Evolutionary conservation across 92 coral and sea anemone species (phyloP), one percentile per base, ranked within the genome.

Genomic region (Parazoanthus atlanticus): DNA sequence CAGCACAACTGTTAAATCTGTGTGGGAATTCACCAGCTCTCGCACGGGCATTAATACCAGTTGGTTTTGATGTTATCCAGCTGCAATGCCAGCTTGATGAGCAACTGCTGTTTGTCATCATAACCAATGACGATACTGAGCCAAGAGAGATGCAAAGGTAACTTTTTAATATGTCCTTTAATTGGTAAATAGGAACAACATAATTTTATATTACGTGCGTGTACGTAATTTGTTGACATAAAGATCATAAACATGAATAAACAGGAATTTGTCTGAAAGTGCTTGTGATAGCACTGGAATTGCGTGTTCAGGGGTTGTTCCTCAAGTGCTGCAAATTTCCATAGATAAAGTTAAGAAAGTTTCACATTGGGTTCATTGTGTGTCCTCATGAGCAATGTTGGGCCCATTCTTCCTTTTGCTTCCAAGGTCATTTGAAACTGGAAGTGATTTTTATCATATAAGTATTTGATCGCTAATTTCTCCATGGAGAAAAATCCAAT

Each of bases 21-120:
- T 73, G 77, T 73, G 77, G 33, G 77, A 41, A 23, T 15, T 73
- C 77, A 73, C 77, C 77, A 0, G 71, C 71, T 65, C 77, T 73
- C 38, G 13, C 77, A 7, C 36, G 36, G 0, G 21, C 77, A 28
- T 1, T 73, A 41, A 28, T 73, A 32, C 77, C 77, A 73, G 77
- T 73, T 28, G 36, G 19, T 28, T 73, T 73, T 30, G 33, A 28
- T 28, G 38, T 28, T 19, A 32, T 32, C 33, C 33, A 32, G 77
- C 77, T 73, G 8, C 77, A 73, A 32, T 28, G 36, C 77, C 33
- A 28, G 33, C 38, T 73, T 73, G 77, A 73, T 73, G 38, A 32
- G 36, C 33, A 73, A 32, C 38, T 73, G 77, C 38, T 73, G 23
- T 73, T 73, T 73, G 77, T 73, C 77, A 73, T 71, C 38, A 26